Percentiles rank a stretch among this genome's conserved stretches.
Conservation (phyloP, 2,113 vertebrate species). For the Corythornis cristatus region DNA sequence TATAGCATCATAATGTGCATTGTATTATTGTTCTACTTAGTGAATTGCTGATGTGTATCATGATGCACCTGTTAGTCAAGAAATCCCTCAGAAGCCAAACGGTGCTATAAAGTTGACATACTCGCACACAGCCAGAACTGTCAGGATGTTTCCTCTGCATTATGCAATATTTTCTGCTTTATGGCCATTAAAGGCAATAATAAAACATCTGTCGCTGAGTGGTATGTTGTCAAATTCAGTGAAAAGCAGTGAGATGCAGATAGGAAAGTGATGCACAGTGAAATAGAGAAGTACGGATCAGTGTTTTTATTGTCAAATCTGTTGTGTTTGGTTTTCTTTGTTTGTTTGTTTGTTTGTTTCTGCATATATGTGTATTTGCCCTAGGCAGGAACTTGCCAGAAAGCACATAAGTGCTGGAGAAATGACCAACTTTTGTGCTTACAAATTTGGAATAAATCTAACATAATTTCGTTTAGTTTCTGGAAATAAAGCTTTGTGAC, state of each 20-base stretch:
- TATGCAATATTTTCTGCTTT: constrained; percentile 70
- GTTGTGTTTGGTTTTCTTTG: background rate
- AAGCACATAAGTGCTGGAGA: background rate
- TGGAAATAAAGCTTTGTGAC: background rate
- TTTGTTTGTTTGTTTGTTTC: background rate
- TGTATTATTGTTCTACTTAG: constrained; percentile 54
- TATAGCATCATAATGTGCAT: background rate
- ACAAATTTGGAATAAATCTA: background rate
- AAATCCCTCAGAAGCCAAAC: constrained; percentile 62
- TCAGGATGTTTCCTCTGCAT: constrained; percentile 51
- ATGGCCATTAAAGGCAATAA: constrained; percentile 64
- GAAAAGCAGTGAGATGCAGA: constrained; percentile 37
- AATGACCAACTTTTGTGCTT: background rate
- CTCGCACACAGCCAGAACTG: constrained; percentile 1
- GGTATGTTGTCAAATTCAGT: constrained; percentile 47
- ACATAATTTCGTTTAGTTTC: background rate
- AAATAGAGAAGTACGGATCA: constrained; percentile 3
- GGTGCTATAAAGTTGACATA: constrained; percentile 47
- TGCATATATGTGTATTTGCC: background rate
- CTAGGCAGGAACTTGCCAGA: background rate
- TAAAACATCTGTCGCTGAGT: constrained; percentile 65
- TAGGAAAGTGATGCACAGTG: background rate
- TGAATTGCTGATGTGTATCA: constrained; percentile 63
- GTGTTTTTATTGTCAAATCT: constrained; percentile 8
- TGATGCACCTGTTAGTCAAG: constrained; percentile 71